Conservation (phyloP, 2,888 invertebrate species). For the Drosophila diplacantha region DNA sequence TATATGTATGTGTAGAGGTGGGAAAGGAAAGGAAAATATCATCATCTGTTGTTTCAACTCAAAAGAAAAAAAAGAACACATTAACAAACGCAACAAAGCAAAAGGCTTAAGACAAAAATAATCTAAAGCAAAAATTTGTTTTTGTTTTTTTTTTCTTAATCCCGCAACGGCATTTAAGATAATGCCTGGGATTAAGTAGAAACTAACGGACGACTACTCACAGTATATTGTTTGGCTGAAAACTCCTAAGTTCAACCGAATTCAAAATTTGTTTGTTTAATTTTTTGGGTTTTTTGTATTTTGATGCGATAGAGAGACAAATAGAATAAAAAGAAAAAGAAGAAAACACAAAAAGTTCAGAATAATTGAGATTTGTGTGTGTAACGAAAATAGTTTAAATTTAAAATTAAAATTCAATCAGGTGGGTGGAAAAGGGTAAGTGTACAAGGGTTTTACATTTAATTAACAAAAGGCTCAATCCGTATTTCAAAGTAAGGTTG, state of each 20-base stretch:
- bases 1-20: slow-evolving; percentile 10
- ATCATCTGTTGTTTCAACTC: slow-evolving; percentile 23
- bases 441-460: not conserved
- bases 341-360: slow-evolving; percentile 60
- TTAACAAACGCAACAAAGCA: slow-evolving; percentile 44
- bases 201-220: slow-evolving; percentile 70
- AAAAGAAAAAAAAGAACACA: slow-evolving; percentile 14
- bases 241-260: slow-evolving; percentile 73
- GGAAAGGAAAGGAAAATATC: slow-evolving; percentile 9
- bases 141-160: slow-evolving; percentile 19
- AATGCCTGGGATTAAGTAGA: slow-evolving; percentile 34
- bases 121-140: slow-evolving; percentile 23
- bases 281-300: slow-evolving; percentile 22
- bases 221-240: slow-evolving; percentile 78
- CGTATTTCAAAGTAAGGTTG: slow-evolving; percentile 13
- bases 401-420: slow-evolving; percentile 15
- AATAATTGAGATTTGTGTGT: slow-evolving; percentile 34
- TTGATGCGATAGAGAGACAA: slow-evolving; percentile 41
- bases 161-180: slow-evolving; percentile 29
- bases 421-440: not conserved
- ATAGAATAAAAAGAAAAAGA: slow-evolving; percentile 67
- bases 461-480: slow-evolving; percentile 15
- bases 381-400: slow-evolving; percentile 19
- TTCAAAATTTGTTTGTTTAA: slow-evolving; percentile 42
- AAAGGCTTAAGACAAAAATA: slow-evolving; percentile 40